Evolutionary conservation across 2,888 invertebrate species (phyloP).

Genomic region (Cataglyphis albicans): DNA sequence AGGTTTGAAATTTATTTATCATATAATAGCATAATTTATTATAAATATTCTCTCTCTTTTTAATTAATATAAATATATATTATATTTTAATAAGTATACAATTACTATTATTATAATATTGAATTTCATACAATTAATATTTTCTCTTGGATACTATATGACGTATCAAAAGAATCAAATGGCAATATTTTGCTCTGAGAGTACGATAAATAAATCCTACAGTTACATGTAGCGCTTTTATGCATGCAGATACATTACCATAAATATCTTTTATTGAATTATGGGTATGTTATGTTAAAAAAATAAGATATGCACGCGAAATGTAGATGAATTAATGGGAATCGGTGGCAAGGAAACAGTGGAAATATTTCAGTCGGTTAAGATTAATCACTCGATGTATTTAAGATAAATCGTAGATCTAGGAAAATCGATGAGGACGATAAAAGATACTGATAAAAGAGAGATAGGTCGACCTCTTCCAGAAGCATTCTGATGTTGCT

Average conservation of each 20-base stretch:
- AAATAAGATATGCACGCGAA: conserved; percentile 20
- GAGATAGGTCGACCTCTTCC: not conserved
- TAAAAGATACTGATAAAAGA: conserved; percentile 20
- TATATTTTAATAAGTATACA: not conserved
- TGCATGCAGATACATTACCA: not conserved
- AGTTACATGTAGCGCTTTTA: not conserved
- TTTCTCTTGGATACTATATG: not conserved
- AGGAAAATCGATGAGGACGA: conserved; percentile 2
- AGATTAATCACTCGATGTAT: conserved; percentile 36
- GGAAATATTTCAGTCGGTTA: conserved; percentile 12
- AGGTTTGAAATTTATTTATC: not conserved
- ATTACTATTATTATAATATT: not conserved
- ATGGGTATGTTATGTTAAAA: conserved; percentile 11
- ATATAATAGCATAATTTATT: conserved; percentile 3
- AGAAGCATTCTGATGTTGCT: conserved; percentile 8
- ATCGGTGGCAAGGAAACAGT: not conserved
- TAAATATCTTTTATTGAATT: not conserved
- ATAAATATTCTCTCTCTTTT: not conserved
- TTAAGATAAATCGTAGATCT: conserved; percentile 19
- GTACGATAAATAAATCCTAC: conserved; percentile 10
- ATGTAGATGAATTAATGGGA: conserved; percentile 12
- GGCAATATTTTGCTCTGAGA: not conserved
- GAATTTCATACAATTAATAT: not conserved
- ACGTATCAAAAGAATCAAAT: not conserved
- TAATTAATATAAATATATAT: not conserved